Evolutionary conservation across 1,140 invertebrate species (phyloP), one percentile per base, ranked within the genome.

Genomic region (Bradynema listronoti): DNA sequence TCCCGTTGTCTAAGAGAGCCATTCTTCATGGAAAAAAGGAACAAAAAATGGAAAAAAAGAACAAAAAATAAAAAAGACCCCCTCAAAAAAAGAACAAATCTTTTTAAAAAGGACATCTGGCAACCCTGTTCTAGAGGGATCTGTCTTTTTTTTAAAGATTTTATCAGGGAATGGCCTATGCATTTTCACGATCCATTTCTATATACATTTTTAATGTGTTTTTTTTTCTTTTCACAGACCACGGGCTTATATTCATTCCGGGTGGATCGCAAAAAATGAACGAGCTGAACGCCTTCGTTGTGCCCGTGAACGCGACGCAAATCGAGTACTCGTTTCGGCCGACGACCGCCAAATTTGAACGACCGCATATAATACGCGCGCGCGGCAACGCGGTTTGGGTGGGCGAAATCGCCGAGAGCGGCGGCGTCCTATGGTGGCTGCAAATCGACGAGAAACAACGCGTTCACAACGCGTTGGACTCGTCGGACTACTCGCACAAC

Each of bases 341-440:
- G 2, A 63, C 47, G 33, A 56, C 58, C 16, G 63, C 16, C 5
- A 45, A 49, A 7, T 76, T 76, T 43, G 47, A 57, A 30, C 39
- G 51, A 19, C 73, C 73, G 2, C 73, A 76, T 51, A 63, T 75
- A 29, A 33, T 76, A 22, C 56, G 73, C 32, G 62, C 54, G 5
- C 30, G 53, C 25, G 65, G 58, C 29, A 51, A 60, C 25, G 24
- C 34, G 29, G 59, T 76, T 16, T 74, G 46, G 22, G 61, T 76
- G 7, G 73, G 73, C 29, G 73, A 76, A 50, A 76, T 76, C 46
- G 59, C 64, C 3, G 59, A 77, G 7, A 56, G 47, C 27, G 49
- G 64, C 11, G 73, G 73, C 6, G 42, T 65, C 19, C 55, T 76
- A 11, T 78, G 73, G 75, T 45, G 59, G 27, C 65, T 76, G 27